Conservation (phyloP, 2,113 vertebrate genomes). For the Gyps fulvus region DNA sequence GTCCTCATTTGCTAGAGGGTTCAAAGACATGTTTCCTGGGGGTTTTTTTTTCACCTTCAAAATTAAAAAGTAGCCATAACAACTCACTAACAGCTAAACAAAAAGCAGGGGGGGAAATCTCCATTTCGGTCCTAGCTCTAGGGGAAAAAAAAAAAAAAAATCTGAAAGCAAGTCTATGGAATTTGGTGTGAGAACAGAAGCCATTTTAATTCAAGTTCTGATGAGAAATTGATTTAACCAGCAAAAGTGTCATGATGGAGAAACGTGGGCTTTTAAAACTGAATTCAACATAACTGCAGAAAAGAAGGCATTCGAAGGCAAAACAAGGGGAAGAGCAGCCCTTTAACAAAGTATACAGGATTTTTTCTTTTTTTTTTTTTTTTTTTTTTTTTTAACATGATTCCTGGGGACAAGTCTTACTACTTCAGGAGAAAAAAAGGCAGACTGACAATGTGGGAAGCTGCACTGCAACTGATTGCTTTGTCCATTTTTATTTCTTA, state of each 20-base stretch:
- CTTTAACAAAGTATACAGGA: not conserved
- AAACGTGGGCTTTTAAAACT: not conserved
- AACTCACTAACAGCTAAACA: not conserved
- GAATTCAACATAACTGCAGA: not conserved
- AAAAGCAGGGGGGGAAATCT: not conserved
- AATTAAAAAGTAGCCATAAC: not conserved
- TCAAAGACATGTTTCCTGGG: not conserved
- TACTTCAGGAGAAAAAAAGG: not conserved
- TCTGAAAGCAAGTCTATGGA: not conserved
- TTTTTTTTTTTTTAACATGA: not conserved
- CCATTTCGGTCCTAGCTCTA: not conserved
- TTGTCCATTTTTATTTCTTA: not conserved
- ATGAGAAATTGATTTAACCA: not conserved
- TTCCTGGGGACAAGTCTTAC: not conserved
- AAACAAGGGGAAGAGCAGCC: not conserved
- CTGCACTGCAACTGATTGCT: not conserved
- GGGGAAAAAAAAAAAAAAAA: not conserved
- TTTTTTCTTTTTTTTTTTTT: not conserved
- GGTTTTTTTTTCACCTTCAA: not conserved
- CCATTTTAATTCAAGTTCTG: not conserved
- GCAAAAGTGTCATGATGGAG: not conserved
- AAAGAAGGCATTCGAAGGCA: not conserved
- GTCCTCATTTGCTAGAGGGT: not conserved
- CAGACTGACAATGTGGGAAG: not conserved
- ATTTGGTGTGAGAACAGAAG: not conserved